Evolutionary conservation across 2,888 invertebrate species (phyloP), one percentile per base, ranked within the genome.

Genomic region (Vannuccia rotundouncinata): DNA sequence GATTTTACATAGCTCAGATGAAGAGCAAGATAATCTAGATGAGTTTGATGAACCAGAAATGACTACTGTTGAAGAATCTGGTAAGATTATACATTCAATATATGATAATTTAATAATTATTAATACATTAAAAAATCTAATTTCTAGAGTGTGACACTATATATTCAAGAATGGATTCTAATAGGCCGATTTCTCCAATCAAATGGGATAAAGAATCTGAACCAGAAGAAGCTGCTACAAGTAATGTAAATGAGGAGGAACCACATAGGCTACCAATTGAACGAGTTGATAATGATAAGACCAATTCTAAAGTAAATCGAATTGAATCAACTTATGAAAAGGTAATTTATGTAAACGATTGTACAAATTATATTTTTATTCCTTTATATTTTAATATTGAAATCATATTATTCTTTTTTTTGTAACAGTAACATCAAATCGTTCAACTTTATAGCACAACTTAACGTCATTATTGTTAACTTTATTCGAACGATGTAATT

Each of bases 171-270:
- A 45, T 45, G 45, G 45, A 45, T 45, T 5, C 17, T 74, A 80
- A 80, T 30, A 31, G 80, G 27, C 79, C 59, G 5, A 81, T 81
- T 60, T 81, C 81, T 17, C 81, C 81, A 29, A 81, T 81, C 27
- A 31, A 81, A 77, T 81, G 81, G 81, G 80, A 81, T 27, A 59
- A 78, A 60, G 79, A 80, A 31, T 31, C 74, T 27, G 81, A 81
- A 59, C 22, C 25, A 5, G 79, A 30, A 10, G 79, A 79, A 31
- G 31, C 31, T 28, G 73, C 10, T 28, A 5, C 73, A 10, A 5
- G 17, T 17, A 45, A 45, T 5, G 45, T 17, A 45, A 5, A 10
- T 5, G 17, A 45, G 17, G 45, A 10, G 17, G 45, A 45, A 45
- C 10, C 45, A n/a, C n/a, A n/a, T n/a, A n/a, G n/a, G n/a, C n/a